These are phyloP conservation scores for Anneissia japonica DNA, from an alignment of 35 echinoderm and acorn worm species.

Conservation along the genomic window DNA sequence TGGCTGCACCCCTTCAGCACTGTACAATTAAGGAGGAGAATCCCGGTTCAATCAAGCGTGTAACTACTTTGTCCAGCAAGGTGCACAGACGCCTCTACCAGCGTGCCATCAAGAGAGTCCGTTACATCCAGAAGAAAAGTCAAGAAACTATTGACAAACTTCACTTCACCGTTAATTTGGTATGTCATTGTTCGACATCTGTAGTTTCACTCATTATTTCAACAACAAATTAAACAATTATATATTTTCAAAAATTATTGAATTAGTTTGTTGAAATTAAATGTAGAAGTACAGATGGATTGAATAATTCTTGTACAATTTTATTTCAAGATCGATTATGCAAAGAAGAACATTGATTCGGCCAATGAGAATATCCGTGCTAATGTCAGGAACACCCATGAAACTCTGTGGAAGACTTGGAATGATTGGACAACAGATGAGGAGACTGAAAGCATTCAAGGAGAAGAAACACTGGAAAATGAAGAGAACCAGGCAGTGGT, in stretches of 20 bases:
- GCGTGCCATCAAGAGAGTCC: constrained; percentile 73
- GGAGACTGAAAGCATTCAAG: constrained; percentile 21
- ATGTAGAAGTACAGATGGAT: no score
- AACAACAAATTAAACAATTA: no score
- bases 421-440: constrained; percentile 84
- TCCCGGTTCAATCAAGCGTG: constrained; percentile 35
- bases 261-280: no score
- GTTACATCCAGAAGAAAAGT: constrained; percentile 81
- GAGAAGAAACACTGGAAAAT: constrained; percentile 53
- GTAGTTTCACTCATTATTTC: no score
- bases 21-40: constrained; percentile 36
- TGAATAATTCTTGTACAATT: background rate
- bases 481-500: background rate
- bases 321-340: constrained; percentile 81
- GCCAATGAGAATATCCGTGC: constrained; percentile 66
- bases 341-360: constrained; percentile 69
- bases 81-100: constrained; percentile 62
- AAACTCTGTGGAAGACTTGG: constrained; percentile 85
- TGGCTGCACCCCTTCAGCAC: constrained; percentile 69
- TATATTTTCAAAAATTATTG: no score
- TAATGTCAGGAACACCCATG: constrained; percentile 54
- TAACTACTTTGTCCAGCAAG: constrained; percentile 51
- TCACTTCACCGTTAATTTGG: constrained; percentile 81
- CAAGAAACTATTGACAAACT: constrained; percentile 87
- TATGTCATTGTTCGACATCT: constrained; percentile 18